Conservation (phyloP, 2,888 invertebrate genomes). For the Papilio protenor region DNA sequence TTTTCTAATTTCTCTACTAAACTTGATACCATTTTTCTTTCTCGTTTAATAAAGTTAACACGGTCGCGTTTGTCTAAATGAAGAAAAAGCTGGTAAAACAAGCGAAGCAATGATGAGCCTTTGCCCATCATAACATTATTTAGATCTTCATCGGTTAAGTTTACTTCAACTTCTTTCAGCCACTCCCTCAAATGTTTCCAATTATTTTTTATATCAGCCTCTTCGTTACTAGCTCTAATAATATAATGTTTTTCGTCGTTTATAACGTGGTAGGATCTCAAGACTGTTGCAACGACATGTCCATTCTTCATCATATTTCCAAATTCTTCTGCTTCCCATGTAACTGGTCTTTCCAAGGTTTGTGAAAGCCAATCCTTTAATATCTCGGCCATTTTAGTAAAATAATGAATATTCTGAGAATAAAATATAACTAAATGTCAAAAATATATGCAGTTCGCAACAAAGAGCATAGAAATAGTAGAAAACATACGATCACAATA, state of each 20-base stretch:
- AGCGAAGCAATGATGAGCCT: constrained; percentile 78
- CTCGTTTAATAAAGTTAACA: constrained; percentile 80
- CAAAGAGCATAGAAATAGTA: constrained; percentile 16
- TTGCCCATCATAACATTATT: constrained; percentile 77
- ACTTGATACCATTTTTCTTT: constrained; percentile 71
- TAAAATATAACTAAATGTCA: constrained; percentile 7
- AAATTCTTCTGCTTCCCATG: constrained; percentile 82
- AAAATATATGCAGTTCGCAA: background rate
- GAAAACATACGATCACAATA: background rate
- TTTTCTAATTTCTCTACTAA: constrained; percentile 71
- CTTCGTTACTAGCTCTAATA: constrained; percentile 70
- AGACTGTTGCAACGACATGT: constrained; percentile 80
- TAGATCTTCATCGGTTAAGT: constrained; percentile 73
- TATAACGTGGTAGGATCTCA: constrained; percentile 85
- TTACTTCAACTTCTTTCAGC: constrained; percentile 80
- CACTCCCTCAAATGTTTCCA: constrained; percentile 81
- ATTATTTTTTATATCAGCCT: constrained; percentile 77
- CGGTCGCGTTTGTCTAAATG: constrained; percentile 84
- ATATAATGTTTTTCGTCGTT: constrained; percentile 80
- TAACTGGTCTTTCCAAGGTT: constrained; percentile 81
- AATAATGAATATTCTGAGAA: constrained; percentile 19
- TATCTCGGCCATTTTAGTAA: constrained; percentile 81
- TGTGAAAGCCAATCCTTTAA: constrained; percentile 85
- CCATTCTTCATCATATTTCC: constrained; percentile 85
- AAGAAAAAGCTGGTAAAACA: constrained; percentile 86